These are phyloP conservation scores for Rhinichthys klamathensis DNA, from an alignment of 2,113 vertebrate genomes.

Conservation along the genomic window DNA sequence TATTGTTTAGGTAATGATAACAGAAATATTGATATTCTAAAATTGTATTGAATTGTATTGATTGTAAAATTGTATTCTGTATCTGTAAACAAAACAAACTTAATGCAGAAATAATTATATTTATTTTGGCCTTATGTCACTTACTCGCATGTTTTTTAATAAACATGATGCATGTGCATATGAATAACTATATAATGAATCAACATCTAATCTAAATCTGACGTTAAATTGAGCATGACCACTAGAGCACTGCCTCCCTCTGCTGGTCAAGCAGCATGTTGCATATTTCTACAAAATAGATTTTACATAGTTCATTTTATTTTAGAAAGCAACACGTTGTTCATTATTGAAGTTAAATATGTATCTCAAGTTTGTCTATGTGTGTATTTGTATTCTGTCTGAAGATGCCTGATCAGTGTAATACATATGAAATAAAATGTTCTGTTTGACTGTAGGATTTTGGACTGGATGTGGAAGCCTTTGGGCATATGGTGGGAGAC, in stretches of 20 bases:
- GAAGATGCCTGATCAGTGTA: neutral
- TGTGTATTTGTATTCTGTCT: neutral
- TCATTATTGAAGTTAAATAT: neutral
- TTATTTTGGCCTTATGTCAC: neutral
- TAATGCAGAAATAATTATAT: neutral
- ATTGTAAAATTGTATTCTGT: neutral
- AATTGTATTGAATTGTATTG: neutral
- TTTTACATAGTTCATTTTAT: neutral
- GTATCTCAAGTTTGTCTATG: neutral
- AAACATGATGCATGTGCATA: neutral
- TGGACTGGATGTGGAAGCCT: constrained; percentile 85
- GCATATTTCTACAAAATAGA: neutral
- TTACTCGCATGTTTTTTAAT: neutral
- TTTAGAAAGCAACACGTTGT: neutral
- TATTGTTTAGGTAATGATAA: neutral
- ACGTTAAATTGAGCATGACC: neutral
- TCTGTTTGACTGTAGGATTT: constrained; percentile 80
- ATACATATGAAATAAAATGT: neutral
- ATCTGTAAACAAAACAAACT: neutral
- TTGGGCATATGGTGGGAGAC: constrained; percentile 84
- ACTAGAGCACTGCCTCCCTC: neutral
- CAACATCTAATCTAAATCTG: neutral
- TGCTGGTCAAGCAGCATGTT: neutral
- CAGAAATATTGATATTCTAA: neutral
- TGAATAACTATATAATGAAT: neutral